Conservation (phyloP, 2,888 invertebrate species). For the Xylophagus ater region DNA sequence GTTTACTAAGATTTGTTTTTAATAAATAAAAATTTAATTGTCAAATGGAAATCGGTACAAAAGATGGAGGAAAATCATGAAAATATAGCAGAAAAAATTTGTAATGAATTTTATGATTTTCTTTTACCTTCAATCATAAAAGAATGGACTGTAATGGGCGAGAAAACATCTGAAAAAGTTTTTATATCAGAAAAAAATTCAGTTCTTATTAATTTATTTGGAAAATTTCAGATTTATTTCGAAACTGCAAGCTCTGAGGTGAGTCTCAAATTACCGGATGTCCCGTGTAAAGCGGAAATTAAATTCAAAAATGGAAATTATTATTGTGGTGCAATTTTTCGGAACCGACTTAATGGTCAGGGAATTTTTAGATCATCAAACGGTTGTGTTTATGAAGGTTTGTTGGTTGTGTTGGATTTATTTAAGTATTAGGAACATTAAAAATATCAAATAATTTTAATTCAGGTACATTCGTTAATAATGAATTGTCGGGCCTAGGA, state of each 20-base stretch:
- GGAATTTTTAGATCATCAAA: slow-evolving; percentile 9
- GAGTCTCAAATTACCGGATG: neutral
- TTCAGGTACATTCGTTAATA: slow-evolving; percentile 11
- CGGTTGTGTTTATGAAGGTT: slow-evolving; percentile 10
- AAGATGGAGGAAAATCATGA: too few species aligned
- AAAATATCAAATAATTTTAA: neutral
- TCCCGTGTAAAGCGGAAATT: neutral
- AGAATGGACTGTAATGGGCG: slow-evolving; percentile 2
- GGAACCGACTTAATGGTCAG: slow-evolving; percentile 8
- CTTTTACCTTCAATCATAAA: slow-evolving; percentile 8
- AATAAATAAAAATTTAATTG: too few species aligned
- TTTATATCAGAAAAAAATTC: neutral
- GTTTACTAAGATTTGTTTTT: too few species aligned
- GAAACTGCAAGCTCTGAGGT: slow-evolving; percentile 2
- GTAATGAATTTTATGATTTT: slow-evolving; percentile 6
- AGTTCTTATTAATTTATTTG: neutral
- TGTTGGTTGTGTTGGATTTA: neutral
- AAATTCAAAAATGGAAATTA: slow-evolving; percentile 12
- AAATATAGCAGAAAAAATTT: too few species aligned
- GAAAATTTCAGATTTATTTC: neutral
- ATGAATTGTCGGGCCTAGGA: slow-evolving; percentile 7
- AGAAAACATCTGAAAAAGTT: neutral
- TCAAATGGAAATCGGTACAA: too few species aligned
- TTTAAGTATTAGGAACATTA: too few species aligned
- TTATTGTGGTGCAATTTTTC: slow-evolving; percentile 7